A percentile compares a stretch with the other conserved stretches of the same genome.
These are phyloP conservation scores for Chaenogobius annularis DNA, from an alignment of 2,113 vertebrate genomes.

Conservation along the genomic window DNA sequence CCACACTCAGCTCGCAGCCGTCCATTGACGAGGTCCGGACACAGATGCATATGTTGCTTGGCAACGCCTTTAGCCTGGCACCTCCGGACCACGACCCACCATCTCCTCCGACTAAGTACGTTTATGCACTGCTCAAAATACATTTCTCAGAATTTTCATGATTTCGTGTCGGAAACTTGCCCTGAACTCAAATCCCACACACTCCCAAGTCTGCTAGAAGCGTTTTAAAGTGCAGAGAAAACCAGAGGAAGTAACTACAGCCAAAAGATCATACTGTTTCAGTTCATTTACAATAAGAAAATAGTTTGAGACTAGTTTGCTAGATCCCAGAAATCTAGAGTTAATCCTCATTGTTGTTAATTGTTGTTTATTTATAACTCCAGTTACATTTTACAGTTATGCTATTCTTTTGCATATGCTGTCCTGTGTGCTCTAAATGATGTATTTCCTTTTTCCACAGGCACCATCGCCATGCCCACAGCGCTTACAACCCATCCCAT, in stretches of 20 bases:
- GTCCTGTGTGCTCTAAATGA: background rate
- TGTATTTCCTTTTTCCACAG: constrained; percentile 48
- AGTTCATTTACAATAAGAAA: background rate
- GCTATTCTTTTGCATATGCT: background rate
- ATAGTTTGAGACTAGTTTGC: background rate
- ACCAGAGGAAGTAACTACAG: background rate
- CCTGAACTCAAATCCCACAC: constrained; percentile 22
- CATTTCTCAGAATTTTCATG: constrained; percentile 35
- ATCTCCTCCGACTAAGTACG: constrained; percentile 71
- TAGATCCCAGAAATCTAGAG: background rate
- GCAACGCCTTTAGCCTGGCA: constrained; percentile 96
- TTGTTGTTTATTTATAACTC: background rate
- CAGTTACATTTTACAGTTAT: background rate
- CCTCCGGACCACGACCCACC: constrained; percentile 83
- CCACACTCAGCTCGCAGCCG: constrained; percentile 97
- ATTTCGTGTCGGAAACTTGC: constrained; percentile 17
- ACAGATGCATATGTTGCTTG: constrained; percentile 98
- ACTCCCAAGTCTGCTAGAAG: background rate
- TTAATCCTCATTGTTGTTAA: background rate
- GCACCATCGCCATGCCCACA: constrained; percentile 73
- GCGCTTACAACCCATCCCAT: constrained; percentile 85
- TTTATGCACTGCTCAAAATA: constrained; percentile 8
- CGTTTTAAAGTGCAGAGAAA: constrained; percentile 12
- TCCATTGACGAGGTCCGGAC: constrained; percentile 97
- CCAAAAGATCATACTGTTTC: background rate